phyloP scores from a whole-genome alignment of 2,888 invertebrate genomes.

The Patella ulyssiponensis region DNA sequence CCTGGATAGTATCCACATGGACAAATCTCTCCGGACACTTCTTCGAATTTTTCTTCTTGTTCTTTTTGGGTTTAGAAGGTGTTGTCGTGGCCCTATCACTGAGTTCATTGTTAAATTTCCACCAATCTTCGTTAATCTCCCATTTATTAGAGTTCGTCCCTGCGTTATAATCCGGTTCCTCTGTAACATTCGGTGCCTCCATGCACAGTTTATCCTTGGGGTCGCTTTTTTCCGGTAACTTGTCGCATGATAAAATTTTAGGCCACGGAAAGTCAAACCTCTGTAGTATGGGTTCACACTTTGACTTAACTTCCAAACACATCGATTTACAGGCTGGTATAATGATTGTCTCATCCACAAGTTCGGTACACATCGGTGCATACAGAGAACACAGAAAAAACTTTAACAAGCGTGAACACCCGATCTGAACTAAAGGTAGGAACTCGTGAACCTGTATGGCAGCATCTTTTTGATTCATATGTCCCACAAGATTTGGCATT shows the following conservation, averaged over 20 bases:
- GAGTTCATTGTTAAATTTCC: background rate
- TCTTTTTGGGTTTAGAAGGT: slow-evolving; percentile 21
- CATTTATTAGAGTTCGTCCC: slow-evolving; percentile 40
- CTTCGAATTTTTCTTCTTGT: slow-evolving; percentile 20
- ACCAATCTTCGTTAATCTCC: slow-evolving; percentile 14
- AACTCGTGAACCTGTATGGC: slow-evolving; percentile 83
- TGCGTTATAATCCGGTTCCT: slow-evolving; percentile 49
- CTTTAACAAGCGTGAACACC: slow-evolving; percentile 85
- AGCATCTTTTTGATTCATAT: slow-evolving; percentile 85
- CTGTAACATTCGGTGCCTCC: slow-evolving; percentile 75
- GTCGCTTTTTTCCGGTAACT: slow-evolving; percentile 79
- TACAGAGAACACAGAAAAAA: slow-evolving; percentile 92
- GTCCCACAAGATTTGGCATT: slow-evolving; percentile 89
- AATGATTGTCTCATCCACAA: slow-evolving; percentile 81
- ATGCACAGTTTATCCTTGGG: slow-evolving; percentile 80
- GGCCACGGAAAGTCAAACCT: slow-evolving; percentile 81
- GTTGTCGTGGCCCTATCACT: slow-evolving; percentile 23
- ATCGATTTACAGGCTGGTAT: slow-evolving; percentile 89
- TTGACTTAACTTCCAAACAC: slow-evolving; percentile 78
- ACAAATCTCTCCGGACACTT: slow-evolving; percentile 65
- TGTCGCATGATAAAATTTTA: slow-evolving; percentile 82
- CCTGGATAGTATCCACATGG: slow-evolving; percentile 55
- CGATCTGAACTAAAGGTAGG: slow-evolving; percentile 82
- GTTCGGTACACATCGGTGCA: slow-evolving; percentile 91
- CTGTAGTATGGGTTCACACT: slow-evolving; percentile 77